Evolutionary conservation across 1,140 invertebrate genomes (phyloP).

Genomic region (Drosophila pachea): DNA sequence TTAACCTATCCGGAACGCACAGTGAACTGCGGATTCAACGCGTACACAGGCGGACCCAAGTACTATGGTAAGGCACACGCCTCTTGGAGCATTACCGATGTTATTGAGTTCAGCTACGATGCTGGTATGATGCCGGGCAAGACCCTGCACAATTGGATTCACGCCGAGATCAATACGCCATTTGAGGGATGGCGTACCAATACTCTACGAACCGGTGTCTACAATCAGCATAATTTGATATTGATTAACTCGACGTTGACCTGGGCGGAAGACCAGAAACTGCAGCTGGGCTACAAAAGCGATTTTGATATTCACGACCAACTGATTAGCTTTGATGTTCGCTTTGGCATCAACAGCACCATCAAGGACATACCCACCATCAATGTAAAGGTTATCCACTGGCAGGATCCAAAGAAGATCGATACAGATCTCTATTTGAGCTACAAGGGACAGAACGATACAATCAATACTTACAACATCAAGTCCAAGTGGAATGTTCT

Average conservation of each 20-base stretch:
- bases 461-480: slow-evolving; percentile 80
- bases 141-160: slow-evolving; percentile 79
- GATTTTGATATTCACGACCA: slow-evolving; percentile 77
- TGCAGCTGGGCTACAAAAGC: slow-evolving; percentile 80
- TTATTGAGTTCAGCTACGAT: slow-evolving; percentile 80
- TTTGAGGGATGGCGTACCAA: slow-evolving; percentile 87
- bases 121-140: slow-evolving; percentile 71
- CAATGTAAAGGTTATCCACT: slow-evolving; percentile 81
- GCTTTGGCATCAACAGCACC: slow-evolving; percentile 81
- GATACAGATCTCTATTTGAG: slow-evolving; percentile 80
- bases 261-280: slow-evolving; percentile 82
- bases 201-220: slow-evolving; percentile 80
- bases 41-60: slow-evolving; percentile 78
- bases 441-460: slow-evolving; percentile 63
- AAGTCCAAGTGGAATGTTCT: slow-evolving; percentile 81
- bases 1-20: slow-evolving; percentile 87
- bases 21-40: slow-evolving; percentile 83
- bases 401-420: slow-evolving; percentile 79
- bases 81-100: slow-evolving; percentile 81
- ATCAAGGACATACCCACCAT: slow-evolving; percentile 81
- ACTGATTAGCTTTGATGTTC: slow-evolving; percentile 79
- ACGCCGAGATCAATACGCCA: slow-evolving; percentile 83
- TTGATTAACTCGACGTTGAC: slow-evolving; percentile 76
- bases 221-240: slow-evolving; percentile 64
- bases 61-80: slow-evolving; percentile 79